Evolutionary conservation across 2,888 invertebrate genomes (phyloP).

Genomic region (Drosophila kuntzei): DNA sequence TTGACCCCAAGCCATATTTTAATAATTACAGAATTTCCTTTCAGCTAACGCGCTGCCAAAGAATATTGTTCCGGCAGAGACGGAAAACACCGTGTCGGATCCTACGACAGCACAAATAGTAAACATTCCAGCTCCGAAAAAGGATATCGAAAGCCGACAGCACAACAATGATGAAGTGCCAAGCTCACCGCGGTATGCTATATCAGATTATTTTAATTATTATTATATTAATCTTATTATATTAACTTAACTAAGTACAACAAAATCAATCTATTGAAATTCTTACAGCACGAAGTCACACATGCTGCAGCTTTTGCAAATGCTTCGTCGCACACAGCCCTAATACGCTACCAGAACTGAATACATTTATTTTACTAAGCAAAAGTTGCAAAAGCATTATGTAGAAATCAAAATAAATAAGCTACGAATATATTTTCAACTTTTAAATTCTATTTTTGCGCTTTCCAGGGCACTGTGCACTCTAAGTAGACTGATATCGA

Average conservation of each 20-base stretch:
- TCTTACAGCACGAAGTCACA: constrained; percentile 58
- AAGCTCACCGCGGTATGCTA: constrained; percentile 52
- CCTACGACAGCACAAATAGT: constrained; percentile 21
- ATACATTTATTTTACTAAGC: too few species aligned
- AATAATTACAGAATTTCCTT: not conserved
- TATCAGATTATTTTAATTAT: not conserved
- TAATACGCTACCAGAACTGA: not conserved
- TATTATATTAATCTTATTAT: too few species aligned
- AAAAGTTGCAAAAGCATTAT: not conserved
- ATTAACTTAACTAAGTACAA: not conserved
- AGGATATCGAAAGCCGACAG: constrained; percentile 69
- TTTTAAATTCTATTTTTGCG: not conserved
- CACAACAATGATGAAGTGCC: constrained; percentile 31
- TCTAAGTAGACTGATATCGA: too few species aligned
- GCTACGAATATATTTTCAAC: not conserved
- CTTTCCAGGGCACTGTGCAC: not conserved
- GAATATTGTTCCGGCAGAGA: constrained; percentile 25
- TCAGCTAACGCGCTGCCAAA: constrained; percentile 49
- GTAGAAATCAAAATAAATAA: not conserved
- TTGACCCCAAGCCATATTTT: not conserved
- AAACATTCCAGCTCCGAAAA: constrained; percentile 56
- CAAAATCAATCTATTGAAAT: not conserved
- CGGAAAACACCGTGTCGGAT: constrained; percentile 26
- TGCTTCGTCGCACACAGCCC: constrained; percentile 50
- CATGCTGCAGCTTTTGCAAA: constrained; percentile 63